phyloP scores from a whole-genome alignment of 2,113 vertebrate genomes.

The Eubucco bourcierii region DNA sequence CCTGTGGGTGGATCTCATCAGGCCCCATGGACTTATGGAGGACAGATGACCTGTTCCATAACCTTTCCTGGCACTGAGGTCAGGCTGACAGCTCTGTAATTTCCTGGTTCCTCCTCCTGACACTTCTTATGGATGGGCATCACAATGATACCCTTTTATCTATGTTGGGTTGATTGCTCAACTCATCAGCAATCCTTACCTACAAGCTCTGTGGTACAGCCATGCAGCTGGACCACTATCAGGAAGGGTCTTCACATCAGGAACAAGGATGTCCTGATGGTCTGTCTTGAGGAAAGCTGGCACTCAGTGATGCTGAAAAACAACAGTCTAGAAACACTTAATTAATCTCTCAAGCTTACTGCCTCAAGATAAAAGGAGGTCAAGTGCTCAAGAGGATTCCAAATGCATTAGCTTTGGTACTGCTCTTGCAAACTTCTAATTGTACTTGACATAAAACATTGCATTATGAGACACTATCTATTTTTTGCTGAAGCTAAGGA shows the following conservation, averaged over 20 bases:
- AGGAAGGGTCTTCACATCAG: not conserved
- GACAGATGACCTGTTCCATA: too few species aligned
- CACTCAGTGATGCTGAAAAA: not conserved
- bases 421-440: conserved; percentile 12
- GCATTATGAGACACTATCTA: not conserved
- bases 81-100: too few species aligned
- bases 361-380: conserved; percentile 1
- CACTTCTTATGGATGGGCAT: too few species aligned
- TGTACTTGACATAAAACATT: not conserved
- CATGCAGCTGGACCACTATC: not conserved
- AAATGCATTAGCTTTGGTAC: conserved; percentile 15
- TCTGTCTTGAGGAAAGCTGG: not conserved
- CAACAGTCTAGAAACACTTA: not conserved
- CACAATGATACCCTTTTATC: not conserved
- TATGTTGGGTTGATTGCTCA: not conserved
- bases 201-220: not conserved
- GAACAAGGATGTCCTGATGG: not conserved
- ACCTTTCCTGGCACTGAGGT: too few species aligned
- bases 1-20: too few species aligned
- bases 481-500: not conserved
- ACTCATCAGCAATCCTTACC: not conserved
- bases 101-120: too few species aligned
- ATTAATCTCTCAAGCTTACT: conserved; percentile 10
- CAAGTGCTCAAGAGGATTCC: not conserved
- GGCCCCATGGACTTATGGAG: too few species aligned